Evolutionary conservation across 2,888 invertebrate genomes (phyloP).

Genomic region (Epinotia bilunana): DNA sequence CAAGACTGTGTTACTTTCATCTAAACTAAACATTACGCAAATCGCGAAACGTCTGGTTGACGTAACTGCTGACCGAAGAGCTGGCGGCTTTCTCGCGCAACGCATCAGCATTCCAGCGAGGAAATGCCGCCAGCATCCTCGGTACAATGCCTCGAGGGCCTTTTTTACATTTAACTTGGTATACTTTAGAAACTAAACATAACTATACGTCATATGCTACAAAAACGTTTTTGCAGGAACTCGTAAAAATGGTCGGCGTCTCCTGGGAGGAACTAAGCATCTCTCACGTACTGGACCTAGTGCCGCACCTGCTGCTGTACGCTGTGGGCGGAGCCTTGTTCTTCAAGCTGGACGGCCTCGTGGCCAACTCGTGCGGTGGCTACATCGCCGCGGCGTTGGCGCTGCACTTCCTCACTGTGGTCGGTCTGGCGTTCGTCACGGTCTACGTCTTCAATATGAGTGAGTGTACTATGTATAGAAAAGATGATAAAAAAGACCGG

Average conservation of each 20-base stretch:
- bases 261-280: conserved; percentile 86
- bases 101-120: too few relatives aligned
- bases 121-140: too few relatives aligned
- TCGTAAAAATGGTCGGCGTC: conserved; percentile 91
- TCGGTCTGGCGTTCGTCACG: conserved; percentile 9
- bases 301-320: conserved; percentile 83
- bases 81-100: too few relatives aligned
- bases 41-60: too few relatives aligned
- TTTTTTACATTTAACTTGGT: too few relatives aligned
- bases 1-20: too few relatives aligned
- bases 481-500: too few relatives aligned
- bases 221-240: conserved; percentile 80
- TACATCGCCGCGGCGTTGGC: conserved; percentile 82
- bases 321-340: conserved; percentile 41
- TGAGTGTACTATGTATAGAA: background rate
- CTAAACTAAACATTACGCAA: too few relatives aligned
- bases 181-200: too few relatives aligned
- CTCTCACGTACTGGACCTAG: conserved; percentile 87
- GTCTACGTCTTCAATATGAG: conserved; percentile 25
- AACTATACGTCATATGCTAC: too few relatives aligned
- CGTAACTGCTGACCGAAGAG: too few relatives aligned
- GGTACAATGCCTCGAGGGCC: too few relatives aligned
- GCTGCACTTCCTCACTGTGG: conserved; percentile 56
- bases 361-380: conserved; percentile 76
- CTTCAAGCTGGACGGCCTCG: conserved; percentile 69